Evolutionary conservation across 2,888 invertebrate species (phyloP), one percentile per base, ranked within the genome.

Genomic region (Leucania comma): DNA sequence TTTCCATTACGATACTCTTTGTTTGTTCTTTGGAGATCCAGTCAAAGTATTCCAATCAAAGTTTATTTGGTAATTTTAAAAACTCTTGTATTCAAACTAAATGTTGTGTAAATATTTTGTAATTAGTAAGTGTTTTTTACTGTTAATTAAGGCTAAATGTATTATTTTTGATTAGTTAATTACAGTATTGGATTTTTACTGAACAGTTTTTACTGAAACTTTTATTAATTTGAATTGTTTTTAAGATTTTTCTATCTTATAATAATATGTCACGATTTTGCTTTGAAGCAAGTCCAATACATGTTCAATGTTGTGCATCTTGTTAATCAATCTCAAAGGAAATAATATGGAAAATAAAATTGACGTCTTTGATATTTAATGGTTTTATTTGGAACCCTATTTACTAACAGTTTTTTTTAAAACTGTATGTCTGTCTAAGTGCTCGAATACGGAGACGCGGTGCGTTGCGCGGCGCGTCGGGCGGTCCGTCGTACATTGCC

Each of bases 321-420:
- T 53, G 51, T 62, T 22, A 62, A 14, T 69, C 12, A 35, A 53
- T 48, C 24, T 62, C 62, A 63, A 53, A 71, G 17, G 22, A 60
- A 38, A 38, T 51, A 46, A 38, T 57, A 46, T 42, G 57, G 42
- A 20, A 78, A 75, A 78, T 78, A 78, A 75, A 72, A 0, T 78
- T 57, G 56, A 57, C 57, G 53, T 59, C 22, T 51, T 24, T 24
- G 22, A 58, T 26, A 14, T 5, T 6, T 53, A n/a, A 9, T 50
- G 9, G 32, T 66, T 67, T 69, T 67, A 42, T 58, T 67, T 56
- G 17, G 1, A 29, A 24, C 29, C 17, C 29, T 26, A 22, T 22
- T 51, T 12, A 50, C 1, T 22, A 12, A 12, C 12, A n/a, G n/a
- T n/a, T n/a, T n/a, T n/a, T n/a, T n/a, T n/a, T n/a, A n/a, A n/a